phyloP scores from a whole-genome alignment of 2,113 vertebrate species.

The Xiphias gladius region DNA sequence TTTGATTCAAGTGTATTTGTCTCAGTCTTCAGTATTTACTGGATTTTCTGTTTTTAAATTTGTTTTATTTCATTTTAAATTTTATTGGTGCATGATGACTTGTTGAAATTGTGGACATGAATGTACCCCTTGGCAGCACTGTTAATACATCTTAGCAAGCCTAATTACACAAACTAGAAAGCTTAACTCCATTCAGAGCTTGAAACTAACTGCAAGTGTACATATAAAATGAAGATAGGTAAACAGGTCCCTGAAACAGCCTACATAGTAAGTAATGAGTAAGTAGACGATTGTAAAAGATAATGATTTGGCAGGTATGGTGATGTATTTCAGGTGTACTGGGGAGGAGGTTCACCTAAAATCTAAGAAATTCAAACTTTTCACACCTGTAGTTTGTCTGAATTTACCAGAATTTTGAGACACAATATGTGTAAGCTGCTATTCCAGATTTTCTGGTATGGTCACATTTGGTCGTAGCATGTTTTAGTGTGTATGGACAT shows the following conservation, averaged over 20 bases:
- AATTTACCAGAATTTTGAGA: not conserved
- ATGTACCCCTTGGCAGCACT: not conserved
- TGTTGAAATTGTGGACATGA: not conserved
- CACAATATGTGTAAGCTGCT: not conserved
- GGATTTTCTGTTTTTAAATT: not conserved
- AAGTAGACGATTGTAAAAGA: not conserved
- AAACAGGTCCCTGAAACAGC: not conserved
- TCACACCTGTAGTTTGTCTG: not conserved
- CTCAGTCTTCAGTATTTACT: not conserved
- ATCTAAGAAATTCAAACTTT: not conserved
- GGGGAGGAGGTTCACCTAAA: not conserved
- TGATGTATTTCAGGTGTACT: not conserved
- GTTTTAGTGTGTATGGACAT: not conserved
- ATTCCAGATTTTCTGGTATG: constrained; percentile 3
- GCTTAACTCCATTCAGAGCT: too few relatives aligned
- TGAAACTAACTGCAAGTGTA: not conserved
- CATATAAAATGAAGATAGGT: not conserved
- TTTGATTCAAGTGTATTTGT: not conserved
- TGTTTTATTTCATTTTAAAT: not conserved
- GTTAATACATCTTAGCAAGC: not conserved
- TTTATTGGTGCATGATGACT: constrained; percentile 4
- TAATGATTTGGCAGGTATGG: not conserved
- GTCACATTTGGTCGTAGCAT: not conserved
- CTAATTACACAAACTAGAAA: not conserved
- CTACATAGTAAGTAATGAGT: not conserved